A percentile compares a stretch with the other conserved stretches of the same genome.
These are phyloP conservation scores for Saccopteryx bilineata DNA, from an alignment of 2,113 vertebrate species.

Conservation along the genomic window DNA sequence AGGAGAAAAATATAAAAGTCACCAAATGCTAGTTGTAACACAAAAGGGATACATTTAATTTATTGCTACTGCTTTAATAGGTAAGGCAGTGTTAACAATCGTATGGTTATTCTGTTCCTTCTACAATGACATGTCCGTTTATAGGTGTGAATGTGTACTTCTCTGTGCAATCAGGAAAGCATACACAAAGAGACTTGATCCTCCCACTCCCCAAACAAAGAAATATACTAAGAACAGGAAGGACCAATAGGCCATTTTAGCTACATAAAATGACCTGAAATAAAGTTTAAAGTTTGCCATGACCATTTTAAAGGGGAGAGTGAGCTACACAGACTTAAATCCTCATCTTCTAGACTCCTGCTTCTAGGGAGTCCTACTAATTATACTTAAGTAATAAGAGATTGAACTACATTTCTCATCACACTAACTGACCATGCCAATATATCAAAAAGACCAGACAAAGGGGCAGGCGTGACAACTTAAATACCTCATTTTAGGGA, in stretches of 20 bases:
- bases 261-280: conserved; percentile 56
- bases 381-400: conserved; percentile 48
- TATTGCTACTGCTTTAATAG: conserved; percentile 45
- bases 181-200: conserved; percentile 32
- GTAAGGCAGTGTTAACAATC: conserved; percentile 35
- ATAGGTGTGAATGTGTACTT: neutral
- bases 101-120: conserved; percentile 28
- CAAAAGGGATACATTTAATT: conserved; percentile 44
- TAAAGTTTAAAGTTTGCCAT: conserved; percentile 13
- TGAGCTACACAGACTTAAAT: conserved; percentile 58
- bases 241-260: neutral
- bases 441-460: conserved; percentile 28
- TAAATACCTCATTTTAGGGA: conserved; percentile 34
- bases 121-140: conserved; percentile 37
- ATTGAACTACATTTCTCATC: conserved; percentile 59
- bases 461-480: conserved; percentile 31
- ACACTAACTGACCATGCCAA: conserved; percentile 20
- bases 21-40: conserved; percentile 52
- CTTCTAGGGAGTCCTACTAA: conserved; percentile 25
- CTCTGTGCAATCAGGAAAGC: conserved; percentile 53
- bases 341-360: conserved; percentile 13
- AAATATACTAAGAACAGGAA: conserved; percentile 52
- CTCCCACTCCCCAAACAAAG: conserved; percentile 17
- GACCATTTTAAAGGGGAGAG: conserved; percentile 44
- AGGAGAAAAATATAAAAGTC: conserved; percentile 48